Percentiles rank a stretch among this genome's conserved stretches.
Conservation (phyloP, 2,797 vertebrate species). For the Pipistrellus nathusii region DNA sequence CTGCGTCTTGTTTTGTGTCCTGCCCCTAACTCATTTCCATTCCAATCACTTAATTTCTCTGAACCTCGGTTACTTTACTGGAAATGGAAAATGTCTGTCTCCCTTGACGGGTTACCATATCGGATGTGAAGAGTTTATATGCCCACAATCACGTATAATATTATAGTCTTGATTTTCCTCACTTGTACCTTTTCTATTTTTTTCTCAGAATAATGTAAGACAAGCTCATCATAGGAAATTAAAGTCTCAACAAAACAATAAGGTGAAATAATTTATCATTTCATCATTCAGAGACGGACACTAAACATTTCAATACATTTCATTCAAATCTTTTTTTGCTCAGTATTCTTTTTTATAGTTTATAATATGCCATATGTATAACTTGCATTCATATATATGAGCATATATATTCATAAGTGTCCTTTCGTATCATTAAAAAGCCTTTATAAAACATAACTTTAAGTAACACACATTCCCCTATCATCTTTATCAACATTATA, state of each 20-base stretch:
- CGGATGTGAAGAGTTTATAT: neutral
- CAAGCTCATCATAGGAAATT: neutral
- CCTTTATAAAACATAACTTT: neutral
- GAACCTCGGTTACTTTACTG: neutral
- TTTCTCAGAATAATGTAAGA: neutral
- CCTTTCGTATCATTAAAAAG: neutral
- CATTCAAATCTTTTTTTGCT: neutral
- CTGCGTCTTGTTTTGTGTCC: neutral
- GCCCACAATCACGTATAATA: neutral
- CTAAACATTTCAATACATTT: neutral
- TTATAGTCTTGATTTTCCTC: constrained; percentile 11
- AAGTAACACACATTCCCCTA: neutral
- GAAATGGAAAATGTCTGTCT: neutral
- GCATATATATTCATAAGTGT: neutral
- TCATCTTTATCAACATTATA: neutral
- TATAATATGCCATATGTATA: neutral
- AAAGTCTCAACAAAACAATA: neutral
- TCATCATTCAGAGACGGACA: neutral
- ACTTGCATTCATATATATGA: neutral
- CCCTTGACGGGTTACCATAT: neutral
- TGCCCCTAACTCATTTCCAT: neutral
- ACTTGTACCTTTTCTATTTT: neutral
- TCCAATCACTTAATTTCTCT: neutral
- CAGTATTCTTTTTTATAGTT: neutral
- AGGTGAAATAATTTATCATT: neutral